Base-by-base conservation (phyloP, 2,113 vertebrate species). In the Saimiri boliviensis region DNA sequence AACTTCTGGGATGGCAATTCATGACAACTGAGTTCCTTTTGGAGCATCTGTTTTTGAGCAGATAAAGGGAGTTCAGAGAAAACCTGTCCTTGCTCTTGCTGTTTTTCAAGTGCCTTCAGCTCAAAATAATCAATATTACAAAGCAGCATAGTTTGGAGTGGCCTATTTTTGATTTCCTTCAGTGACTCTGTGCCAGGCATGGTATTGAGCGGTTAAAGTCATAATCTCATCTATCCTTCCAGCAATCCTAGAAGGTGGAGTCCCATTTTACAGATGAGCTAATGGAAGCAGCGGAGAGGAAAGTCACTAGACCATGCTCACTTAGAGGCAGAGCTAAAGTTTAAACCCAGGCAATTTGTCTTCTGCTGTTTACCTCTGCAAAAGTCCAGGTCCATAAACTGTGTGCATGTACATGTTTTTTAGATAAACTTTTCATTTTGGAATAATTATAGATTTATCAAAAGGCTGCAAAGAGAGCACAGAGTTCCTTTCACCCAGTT, bases 261-360 rank as follows among this genome's bases (percentile, higher is more conserved):
- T 27, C 27, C 49, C 37, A 3, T 32, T 82, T 35, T 42, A 37
- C 68, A 32, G 47, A 40, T 1, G 1, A 25, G 30, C 49, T 25
- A 5, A 1, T 32, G 32, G 9, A 58, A 12, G 54, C 5, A 1
- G 21, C 45, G 60, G 45, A 35, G 40, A 10, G 0, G 3, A 19
- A 37, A n/a, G 60, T 25, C 6, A 13, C 60, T 7, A 37, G 11
- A 35, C 0, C 23, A 27, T 42, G 0, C 27, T 58, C 66, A 49
- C 20, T 56, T 12, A 23, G 40, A 3, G 21, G 16, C 68, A 25
- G 70, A 40, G 73, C 40, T 16, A 9, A 17, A 21, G 16, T 37
- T 32, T 49, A 73, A 49, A 23, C 17, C 3, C 58, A 42, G 87
- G 35, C 2, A 30, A 3, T 91, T 27, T 20, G 35, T 52, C 32